A percentile compares a stretch with the other conserved stretches of the same genome.
These are phyloP conservation scores for Hemibagrus wyckioides DNA, from an alignment of 2,113 vertebrate species.

Conservation along the genomic window DNA sequence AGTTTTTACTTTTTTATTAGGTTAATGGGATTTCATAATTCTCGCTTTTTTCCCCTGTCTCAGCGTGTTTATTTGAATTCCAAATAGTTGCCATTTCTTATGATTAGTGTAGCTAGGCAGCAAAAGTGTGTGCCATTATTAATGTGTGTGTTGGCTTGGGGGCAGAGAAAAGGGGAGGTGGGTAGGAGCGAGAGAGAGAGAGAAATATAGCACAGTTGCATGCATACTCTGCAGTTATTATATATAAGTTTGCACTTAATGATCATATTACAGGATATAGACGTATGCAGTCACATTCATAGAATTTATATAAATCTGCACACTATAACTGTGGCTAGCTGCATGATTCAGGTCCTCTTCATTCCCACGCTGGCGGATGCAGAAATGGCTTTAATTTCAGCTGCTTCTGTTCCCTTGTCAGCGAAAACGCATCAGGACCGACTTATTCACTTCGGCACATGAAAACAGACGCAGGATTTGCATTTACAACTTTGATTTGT, in stretches of 20 bases:
- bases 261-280: conserved; percentile 38
- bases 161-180: neutral
- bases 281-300: conserved; percentile 40
- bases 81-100: conserved; percentile 43
- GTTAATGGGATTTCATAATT: conserved; percentile 56
- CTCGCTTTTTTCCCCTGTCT: conserved; percentile 19
- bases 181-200: neutral
- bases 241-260: conserved; percentile 17
- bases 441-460: conserved; percentile 15
- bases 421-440: conserved; percentile 22
- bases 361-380: conserved; percentile 10
- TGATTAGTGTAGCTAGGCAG: conserved; percentile 14
- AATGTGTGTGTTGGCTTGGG: neutral
- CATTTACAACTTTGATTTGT: conserved; percentile 12
- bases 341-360: conserved; percentile 28
- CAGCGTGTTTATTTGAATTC: conserved; percentile 37
- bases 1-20: conserved; percentile 57
- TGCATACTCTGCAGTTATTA: conserved; percentile 25
- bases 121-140: conserved; percentile 27
- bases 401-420: conserved; percentile 5
- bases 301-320: conserved; percentile 44
- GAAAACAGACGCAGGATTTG: conserved; percentile 9
- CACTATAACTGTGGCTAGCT: conserved; percentile 23
- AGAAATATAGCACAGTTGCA: neutral
- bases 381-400: conserved; percentile 37